Percentiles rank a stretch among this genome's conserved stretches.
These are phyloP conservation scores for Chaetodon trifasciatus DNA, from an alignment of 2,797 vertebrate genomes.

Conservation along the genomic window DNA sequence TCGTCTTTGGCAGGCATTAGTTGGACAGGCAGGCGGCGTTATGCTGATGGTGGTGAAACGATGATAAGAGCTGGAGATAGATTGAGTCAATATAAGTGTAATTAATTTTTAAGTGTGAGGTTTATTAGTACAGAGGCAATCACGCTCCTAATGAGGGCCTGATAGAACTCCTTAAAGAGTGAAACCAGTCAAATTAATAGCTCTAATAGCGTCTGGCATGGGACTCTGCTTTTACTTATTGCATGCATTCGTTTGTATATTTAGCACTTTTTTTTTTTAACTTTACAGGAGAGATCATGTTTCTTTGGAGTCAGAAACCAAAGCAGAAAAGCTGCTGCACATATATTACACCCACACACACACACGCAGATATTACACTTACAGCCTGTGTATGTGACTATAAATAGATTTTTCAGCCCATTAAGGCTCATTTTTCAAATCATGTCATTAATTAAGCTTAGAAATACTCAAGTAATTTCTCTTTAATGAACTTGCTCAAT, in stretches of 20 bases:
- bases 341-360: conserved; percentile 27
- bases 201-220: conserved; percentile 71
- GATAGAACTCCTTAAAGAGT: conserved; percentile 74
- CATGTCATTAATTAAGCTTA: conserved; percentile 72
- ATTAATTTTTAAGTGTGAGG: conserved; percentile 82
- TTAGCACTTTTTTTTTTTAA: conserved; percentile 36
- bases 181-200: conserved; percentile 74
- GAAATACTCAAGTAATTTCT: conserved; percentile 70
- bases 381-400: conserved; percentile 40
- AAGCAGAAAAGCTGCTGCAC: conserved; percentile 25
- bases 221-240: conserved; percentile 67
- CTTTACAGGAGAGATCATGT: conserved; percentile 49
- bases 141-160: conserved; percentile 80
- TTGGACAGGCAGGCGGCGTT: conserved; percentile 55
- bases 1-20: conserved; percentile 66
- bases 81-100: conserved; percentile 83
- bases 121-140: conserved; percentile 85
- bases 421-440: conserved; percentile 75
- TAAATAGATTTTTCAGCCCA: conserved; percentile 65
- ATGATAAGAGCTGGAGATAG: conserved; percentile 80
- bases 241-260: conserved; percentile 63
- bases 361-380: conserved; percentile 29
- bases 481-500: conserved; percentile 74
- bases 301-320: conserved; percentile 52
- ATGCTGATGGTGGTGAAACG: conserved; percentile 75